A percentile compares a stretch with the other conserved stretches of the same genome.
phyloP scores from a whole-genome alignment of 1,140 invertebrate species.

The Marisa cornuarietis region DNA sequence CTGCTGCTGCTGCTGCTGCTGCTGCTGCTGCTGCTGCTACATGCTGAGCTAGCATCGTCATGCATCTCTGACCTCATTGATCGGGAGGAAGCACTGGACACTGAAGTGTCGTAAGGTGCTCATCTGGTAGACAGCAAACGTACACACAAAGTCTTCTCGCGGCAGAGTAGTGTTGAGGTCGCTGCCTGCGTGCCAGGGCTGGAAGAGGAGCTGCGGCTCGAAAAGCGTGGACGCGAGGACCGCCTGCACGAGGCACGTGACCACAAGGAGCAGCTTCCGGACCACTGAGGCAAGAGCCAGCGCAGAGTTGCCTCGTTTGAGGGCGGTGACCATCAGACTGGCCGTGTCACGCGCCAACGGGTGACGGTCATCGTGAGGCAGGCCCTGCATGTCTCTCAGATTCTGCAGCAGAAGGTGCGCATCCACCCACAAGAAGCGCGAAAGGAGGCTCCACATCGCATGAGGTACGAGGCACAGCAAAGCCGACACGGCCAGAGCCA shows the following conservation, averaged over 20 bases:
- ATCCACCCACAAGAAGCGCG: constrained; percentile 17
- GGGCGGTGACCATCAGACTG: constrained; percentile 4
- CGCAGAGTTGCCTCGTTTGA: constrained; percentile 16
- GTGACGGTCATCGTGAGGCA: constrained; percentile 1
- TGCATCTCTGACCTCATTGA: no score
- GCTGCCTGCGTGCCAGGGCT: neutral
- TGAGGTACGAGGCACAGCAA: constrained; percentile 14
- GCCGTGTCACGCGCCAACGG: constrained; percentile 11
- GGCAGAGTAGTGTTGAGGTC: neutral
- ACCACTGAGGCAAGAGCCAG: neutral
- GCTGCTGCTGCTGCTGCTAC: neutral
- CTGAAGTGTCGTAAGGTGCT: no score
- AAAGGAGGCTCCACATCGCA: constrained; percentile 12
- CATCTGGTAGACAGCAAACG: no score
- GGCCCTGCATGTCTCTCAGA: constrained; percentile 14
- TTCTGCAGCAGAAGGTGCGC: constrained; percentile 2
- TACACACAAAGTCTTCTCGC: no score
- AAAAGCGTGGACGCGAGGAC: constrained; percentile 3
- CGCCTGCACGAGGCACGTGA: constrained; percentile 7
- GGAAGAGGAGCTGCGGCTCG: neutral
- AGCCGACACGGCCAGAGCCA: constrained; percentile 1
- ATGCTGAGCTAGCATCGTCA: neutral
- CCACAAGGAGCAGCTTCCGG: constrained; percentile 2
- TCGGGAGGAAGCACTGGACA: no score
- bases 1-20: no score